Base-by-base conservation (phyloP, 2,797 vertebrate genomes). In the Hozukius guyotensis region DNA sequence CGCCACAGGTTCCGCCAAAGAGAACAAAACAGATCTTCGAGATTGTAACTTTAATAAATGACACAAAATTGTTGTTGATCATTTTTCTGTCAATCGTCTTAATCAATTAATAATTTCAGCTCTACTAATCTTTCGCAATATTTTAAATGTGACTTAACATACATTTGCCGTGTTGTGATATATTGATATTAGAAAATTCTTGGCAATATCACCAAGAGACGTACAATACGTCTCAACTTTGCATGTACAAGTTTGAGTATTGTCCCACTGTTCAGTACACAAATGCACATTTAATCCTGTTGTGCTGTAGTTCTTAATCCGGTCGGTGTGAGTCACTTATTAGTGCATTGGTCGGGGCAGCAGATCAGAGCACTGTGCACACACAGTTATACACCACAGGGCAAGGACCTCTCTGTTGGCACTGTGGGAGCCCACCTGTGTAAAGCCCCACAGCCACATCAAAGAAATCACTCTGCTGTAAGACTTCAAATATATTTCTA, bases 351-450 rank as follows among this genome's bases (percentile, higher is more conserved):
- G 55, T 81, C 63, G 11, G 31, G 75, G 57, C 75, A 55, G 68
- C 78, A 78, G 75, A 72, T 88, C 82, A 62, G 8, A 78, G 72
- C 65, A 3, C 49, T 46, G 57, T 55, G 38, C 34, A 16, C 31
- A 49, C 34, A n/a, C 31, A 55, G 42, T 55, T 74, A 53, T 68
- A 63, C 69, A 66, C 75, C 62, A 11, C 60, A 60, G 62, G 31
- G 56, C 49, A 68, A 65, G 70, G 78, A 75, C 73, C 73, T 81
- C 57, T 55, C 46, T 72, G 70, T 42, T 56, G 77, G 72, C 75
- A 18, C 38, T 8, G 78, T 38, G 59, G 65, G 59, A 87, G 75
- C 67, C 86, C 86, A 92, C 87, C 89, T 91, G 86, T 81, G 83
- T 65, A 84, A 84, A 89, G 55, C 72, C 73, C 59, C n/a, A 12